Conservation (phyloP, 2,797 vertebrate genomes). For the Trachurus trachurus region DNA sequence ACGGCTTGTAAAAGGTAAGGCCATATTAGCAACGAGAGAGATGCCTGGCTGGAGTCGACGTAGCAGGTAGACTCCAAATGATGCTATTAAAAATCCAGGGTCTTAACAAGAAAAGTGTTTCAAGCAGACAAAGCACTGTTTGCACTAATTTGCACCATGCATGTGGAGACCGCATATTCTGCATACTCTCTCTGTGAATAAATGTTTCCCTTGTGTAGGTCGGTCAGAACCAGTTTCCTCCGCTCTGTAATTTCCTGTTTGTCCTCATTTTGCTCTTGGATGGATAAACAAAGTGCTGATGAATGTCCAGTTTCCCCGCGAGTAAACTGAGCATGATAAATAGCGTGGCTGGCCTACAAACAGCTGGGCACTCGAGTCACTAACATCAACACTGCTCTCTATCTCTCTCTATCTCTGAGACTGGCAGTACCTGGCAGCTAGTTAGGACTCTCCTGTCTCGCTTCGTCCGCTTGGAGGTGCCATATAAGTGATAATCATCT, state of each 20-base stretch:
- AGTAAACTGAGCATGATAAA: slow-evolving; percentile 31
- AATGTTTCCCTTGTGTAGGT: slow-evolving; percentile 46
- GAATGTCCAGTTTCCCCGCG: slow-evolving; percentile 35
- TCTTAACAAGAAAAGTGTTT: slow-evolving; percentile 72
- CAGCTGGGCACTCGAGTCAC: slow-evolving; percentile 33
- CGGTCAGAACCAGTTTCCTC: slow-evolving; percentile 39
- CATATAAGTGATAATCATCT: slow-evolving; percentile 12
- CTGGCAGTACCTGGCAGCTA: slow-evolving; percentile 27
- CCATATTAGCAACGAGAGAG: slow-evolving; percentile 69
- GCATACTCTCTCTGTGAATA: slow-evolving; percentile 23
- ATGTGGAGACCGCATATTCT: slow-evolving; percentile 53
- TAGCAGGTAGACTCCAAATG: slow-evolving; percentile 65
- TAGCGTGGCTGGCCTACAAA: slow-evolving; percentile 17
- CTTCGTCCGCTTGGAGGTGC: slow-evolving; percentile 18
- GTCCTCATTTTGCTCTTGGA: slow-evolving; percentile 29
- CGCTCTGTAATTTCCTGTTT: slow-evolving; percentile 55
- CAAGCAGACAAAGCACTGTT: slow-evolving; percentile 61
- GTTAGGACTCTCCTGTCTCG: background rate
- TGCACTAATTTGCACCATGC: slow-evolving; percentile 59
- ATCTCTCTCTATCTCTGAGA: slow-evolving; percentile 8
- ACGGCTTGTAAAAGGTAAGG: slow-evolving; percentile 79
- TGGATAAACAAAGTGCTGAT: slow-evolving; percentile 45
- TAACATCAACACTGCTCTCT: background rate
- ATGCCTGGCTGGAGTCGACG: slow-evolving; percentile 69
- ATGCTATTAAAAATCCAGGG: slow-evolving; percentile 65